Conservation (phyloP, 2,888 invertebrate genomes). For the Pemphredon lugubris region DNA sequence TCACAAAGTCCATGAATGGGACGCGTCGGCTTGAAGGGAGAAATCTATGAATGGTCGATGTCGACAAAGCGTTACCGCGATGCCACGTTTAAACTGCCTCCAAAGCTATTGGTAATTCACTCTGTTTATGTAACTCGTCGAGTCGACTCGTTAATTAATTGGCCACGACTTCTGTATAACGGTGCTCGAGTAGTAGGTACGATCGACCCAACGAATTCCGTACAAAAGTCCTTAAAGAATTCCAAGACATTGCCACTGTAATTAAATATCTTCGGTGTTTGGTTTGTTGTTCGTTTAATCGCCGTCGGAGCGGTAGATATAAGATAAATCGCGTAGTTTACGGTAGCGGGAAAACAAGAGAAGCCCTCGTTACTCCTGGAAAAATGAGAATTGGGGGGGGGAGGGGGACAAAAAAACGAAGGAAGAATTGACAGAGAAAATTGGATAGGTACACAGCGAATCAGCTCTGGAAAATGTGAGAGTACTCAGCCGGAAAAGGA, state of each 20-base stretch:
- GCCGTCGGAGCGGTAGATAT: background rate
- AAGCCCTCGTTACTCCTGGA: too few relatives aligned
- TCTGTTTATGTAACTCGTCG: background rate
- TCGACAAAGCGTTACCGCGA: conserved; percentile 10
- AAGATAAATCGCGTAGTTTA: too few relatives aligned
- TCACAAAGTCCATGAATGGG: conserved; percentile 19
- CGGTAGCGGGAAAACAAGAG: background rate
- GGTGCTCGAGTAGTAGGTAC: too few relatives aligned
- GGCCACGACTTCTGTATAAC: too few relatives aligned
- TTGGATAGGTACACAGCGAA: conserved; percentile 43
- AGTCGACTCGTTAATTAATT: too few relatives aligned
- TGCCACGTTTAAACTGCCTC: conserved; percentile 16
- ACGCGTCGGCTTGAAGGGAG: background rate
- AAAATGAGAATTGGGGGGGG: too few relatives aligned
- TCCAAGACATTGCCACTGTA: too few relatives aligned
- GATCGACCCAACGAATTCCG: too few relatives aligned
- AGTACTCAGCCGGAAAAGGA: conserved; percentile 25
- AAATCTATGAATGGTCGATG: conserved; percentile 19
- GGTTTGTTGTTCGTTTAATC: background rate
- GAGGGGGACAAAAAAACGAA: background rate
- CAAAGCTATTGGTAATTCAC: background rate
- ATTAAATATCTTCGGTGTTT: too few relatives aligned
- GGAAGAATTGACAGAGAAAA: conserved; percentile 46
- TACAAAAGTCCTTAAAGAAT: too few relatives aligned
- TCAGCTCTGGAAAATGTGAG: conserved; percentile 37